Evolutionary conservation across 2,113 vertebrate species (phyloP), one percentile per base, ranked within the genome.

Genomic region (Nanorana parkeri): DNA sequence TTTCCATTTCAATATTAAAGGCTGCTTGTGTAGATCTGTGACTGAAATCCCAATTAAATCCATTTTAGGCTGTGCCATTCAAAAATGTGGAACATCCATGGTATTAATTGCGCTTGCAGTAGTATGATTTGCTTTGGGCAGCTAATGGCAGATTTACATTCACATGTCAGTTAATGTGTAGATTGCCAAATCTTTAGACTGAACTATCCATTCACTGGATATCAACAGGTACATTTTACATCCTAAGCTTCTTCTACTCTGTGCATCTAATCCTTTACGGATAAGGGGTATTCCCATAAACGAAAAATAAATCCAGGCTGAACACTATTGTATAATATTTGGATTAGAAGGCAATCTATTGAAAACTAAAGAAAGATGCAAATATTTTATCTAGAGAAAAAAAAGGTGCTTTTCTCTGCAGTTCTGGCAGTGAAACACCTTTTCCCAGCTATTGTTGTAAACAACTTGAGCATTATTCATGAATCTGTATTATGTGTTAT

Each of bases 401-500:
- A 26, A 66, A 29, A 66, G 15, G 7, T 66, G 64, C 24, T 19
- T 6, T 67, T 32, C 65, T 60, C 7, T 28, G 52, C 17, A 47
- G 17, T 77, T 47, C 28, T 23, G 32, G 17, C 17, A 20, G 16
- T 67, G 1, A 29, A 78, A 65, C 15, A 28, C 19, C 54, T 67
- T 66, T n/a, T 55, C 26, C 55, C 66, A n/a, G n/a, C 63, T 55
- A 21, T 78, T 67, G 24, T 67, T 67, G 64, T 26, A 65, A 67
- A 67, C 24, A 67, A 47, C 76, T 67, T 67, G 19, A 54, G 47
- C 47, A 54, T 54, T 32, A 56, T 78, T 23, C 19, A 78, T 67
- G 24, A 78, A 3, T 20, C 47, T 29, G 41, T 66, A 26, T 65
- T 32, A 67, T 78, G 47, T 55, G 63, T 66, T 78, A 78, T 78